These are phyloP conservation scores for Matsumurasca onukii DNA, from an alignment of 1,140 invertebrate species.

Conservation along the genomic window DNA sequence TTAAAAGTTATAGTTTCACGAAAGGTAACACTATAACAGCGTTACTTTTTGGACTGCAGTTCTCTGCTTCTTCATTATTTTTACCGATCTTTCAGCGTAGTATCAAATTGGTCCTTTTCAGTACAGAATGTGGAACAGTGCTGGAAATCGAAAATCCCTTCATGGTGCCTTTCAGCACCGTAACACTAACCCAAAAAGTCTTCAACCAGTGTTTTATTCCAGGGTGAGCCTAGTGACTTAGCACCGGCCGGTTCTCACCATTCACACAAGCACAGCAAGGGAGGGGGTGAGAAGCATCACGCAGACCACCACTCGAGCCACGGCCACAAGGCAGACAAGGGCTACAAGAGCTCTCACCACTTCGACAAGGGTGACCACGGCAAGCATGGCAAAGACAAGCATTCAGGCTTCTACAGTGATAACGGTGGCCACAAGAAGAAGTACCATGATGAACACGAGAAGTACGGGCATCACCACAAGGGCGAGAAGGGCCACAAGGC, in stretches of 20 bases:
- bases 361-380: conserved; percentile 68
- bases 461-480: conserved; percentile 69
- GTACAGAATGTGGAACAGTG: too few species aligned
- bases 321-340: conserved; percentile 66
- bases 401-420: conserved; percentile 69
- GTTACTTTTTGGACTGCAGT: too few species aligned
- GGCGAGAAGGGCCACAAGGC: conserved; percentile 72
- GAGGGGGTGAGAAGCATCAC: conserved; percentile 63
- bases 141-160: too few species aligned
- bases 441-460: conserved; percentile 68
- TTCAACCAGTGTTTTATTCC: too few species aligned
- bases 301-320: conserved; percentile 61
- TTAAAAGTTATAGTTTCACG: too few species aligned
- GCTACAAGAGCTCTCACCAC: conserved; percentile 64
- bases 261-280: conserved; percentile 54
- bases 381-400: conserved; percentile 68
- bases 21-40: too few species aligned
- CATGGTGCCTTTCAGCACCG: too few species aligned
- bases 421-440: conserved; percentile 73
- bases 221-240: conserved; percentile 14
- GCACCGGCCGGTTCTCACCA: conserved; percentile 47
- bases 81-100: too few species aligned
- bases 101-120: too few species aligned
- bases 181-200: too few species aligned
- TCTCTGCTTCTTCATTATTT: too few species aligned